Conservation (phyloP, 2,797 vertebrate genomes). For the Propithecus deckenii region DNA sequence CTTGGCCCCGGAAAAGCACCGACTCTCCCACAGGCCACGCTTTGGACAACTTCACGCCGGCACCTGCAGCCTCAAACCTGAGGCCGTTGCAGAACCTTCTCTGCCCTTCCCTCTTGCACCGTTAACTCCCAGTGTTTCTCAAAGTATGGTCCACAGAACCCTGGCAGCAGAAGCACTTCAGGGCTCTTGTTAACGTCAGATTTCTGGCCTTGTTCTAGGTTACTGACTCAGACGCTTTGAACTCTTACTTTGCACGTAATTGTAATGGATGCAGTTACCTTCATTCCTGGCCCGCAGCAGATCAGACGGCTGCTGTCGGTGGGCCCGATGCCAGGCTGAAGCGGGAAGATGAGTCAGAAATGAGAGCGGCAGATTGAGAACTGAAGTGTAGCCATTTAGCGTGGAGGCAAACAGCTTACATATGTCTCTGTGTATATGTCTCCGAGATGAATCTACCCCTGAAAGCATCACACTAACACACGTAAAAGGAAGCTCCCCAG, state of each 20-base stretch:
- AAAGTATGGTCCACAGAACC: not conserved
- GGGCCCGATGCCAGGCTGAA: not conserved
- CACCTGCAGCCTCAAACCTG: not conserved
- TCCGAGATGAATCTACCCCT: not conserved
- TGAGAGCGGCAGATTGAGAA: not conserved
- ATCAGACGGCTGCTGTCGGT: not conserved
- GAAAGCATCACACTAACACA: not conserved
- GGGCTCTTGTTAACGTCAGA: not conserved
- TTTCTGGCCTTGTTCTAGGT: not conserved
- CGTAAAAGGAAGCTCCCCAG: not conserved
- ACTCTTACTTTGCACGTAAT: too few species aligned
- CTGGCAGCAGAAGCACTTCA: not conserved
- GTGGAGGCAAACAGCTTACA: too few species aligned
- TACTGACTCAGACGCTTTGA: not conserved
- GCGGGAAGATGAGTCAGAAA: not conserved
- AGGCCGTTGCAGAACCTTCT: not conserved
- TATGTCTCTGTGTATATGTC: fast-evolving
- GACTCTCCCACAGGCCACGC: not conserved
- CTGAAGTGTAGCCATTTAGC: fast-evolving
- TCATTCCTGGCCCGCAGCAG: not conserved
- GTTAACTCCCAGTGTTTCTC: not conserved
- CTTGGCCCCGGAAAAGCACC: not conserved
- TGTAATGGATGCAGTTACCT: not conserved
- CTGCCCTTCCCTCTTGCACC: not conserved
- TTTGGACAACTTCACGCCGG: not conserved